phyloP scores from a whole-genome alignment of 1,140 invertebrate species.

The Hormaphis cornu region DNA sequence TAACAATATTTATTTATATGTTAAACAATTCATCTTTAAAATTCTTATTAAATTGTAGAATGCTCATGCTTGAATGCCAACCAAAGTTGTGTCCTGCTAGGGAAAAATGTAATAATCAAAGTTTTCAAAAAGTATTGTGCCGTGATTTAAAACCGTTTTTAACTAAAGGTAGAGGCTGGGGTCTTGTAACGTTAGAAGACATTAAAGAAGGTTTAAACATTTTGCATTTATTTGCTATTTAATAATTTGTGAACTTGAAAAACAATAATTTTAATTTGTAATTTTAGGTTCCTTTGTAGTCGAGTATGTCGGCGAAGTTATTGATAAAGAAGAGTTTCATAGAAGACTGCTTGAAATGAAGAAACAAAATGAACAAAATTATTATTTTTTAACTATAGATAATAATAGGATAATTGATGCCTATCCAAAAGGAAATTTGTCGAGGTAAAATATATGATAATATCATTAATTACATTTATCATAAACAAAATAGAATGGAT shows the following conservation, averaged over 20 bases:
- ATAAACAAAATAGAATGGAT: no score
- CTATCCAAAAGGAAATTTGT: constrained; percentile 81
- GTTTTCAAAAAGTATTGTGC: constrained; percentile 74
- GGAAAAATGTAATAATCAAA: constrained; percentile 74
- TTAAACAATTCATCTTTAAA: not conserved
- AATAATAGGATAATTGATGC: constrained; percentile 87
- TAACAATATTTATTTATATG: not conserved
- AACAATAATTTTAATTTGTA: not conserved
- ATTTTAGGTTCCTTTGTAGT: constrained; percentile 52
- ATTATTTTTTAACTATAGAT: constrained; percentile 88
- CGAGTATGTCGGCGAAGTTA: constrained; percentile 92
- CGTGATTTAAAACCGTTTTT: constrained; percentile 64
- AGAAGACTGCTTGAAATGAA: constrained; percentile 67
- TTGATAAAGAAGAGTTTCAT: constrained; percentile 83
- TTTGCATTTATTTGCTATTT: not conserved
- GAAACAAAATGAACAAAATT: constrained; percentile 78
- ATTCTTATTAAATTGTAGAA: constrained; percentile 43
- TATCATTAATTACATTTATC: no score
- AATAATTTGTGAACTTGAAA: no score
- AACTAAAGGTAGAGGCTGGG: constrained; percentile 77
- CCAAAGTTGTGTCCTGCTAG: constrained; percentile 68
- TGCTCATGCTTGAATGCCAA: constrained; percentile 82
- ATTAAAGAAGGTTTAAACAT: constrained; percentile 58
- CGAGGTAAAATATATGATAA: constrained; percentile 43
- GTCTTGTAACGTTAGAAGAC: constrained; percentile 60